These are phyloP conservation scores for Xestia c-nigrum DNA, from an alignment of 2,888 invertebrate genomes.

Conservation along the genomic window DNA sequence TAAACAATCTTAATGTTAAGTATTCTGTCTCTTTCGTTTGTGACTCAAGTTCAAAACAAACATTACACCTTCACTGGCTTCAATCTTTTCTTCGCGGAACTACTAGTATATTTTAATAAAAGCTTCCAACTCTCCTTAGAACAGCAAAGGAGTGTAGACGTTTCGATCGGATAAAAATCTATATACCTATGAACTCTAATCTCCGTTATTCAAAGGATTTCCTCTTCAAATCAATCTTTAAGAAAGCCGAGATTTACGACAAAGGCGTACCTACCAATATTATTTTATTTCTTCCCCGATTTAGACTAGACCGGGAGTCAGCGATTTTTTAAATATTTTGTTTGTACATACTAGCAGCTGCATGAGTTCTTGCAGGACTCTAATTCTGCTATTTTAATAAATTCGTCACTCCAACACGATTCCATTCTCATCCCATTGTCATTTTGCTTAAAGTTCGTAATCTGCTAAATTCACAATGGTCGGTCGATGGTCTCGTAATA, in stretches of 20 bases:
- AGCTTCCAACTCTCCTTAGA: constrained; percentile 2
- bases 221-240: constrained; percentile 46
- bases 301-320: constrained; percentile 51
- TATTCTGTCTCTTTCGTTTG: no score
- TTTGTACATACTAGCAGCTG: not conserved
- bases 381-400: no score
- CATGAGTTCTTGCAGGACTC: not conserved
- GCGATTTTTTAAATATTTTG: not conserved
- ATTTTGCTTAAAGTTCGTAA: no score
- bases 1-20: no score
- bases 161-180: constrained; percentile 20
- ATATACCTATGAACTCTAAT: constrained; percentile 47
- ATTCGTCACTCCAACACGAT: no score
- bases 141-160: constrained; percentile 33
- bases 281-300: constrained; percentile 38
- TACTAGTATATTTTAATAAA: constrained; percentile 4
- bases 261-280: constrained; percentile 16
- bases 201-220: constrained; percentile 48
- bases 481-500: no score
- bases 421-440: no score
- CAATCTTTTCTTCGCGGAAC: not conserved
- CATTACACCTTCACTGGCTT: not conserved
- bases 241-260: constrained; percentile 49
- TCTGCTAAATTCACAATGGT: no score
- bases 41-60: not conserved